Percentiles rank a stretch among this genome's conserved stretches.
Evolutionary conservation across 2,888 invertebrate genomes (phyloP).

Genomic region (Ophion ellenae): DNA sequence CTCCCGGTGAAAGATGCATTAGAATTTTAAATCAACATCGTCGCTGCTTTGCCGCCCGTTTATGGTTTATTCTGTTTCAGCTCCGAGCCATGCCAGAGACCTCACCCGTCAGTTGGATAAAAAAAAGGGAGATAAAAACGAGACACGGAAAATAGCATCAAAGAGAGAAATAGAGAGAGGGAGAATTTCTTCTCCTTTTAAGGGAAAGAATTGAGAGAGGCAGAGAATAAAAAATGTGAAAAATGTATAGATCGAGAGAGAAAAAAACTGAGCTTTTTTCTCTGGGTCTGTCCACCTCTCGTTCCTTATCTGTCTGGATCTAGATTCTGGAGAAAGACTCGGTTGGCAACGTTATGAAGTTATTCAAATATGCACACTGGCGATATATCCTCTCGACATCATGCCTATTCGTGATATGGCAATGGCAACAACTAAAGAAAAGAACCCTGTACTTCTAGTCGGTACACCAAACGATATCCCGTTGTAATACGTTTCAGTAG

Average conservation of each 20-base stretch:
- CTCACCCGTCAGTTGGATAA: conserved; percentile 54
- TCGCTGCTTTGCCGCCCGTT: conserved; percentile 60
- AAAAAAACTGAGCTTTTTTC: conserved; percentile 30
- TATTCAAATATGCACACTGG: conserved; percentile 64
- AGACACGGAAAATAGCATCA: conserved; percentile 19
- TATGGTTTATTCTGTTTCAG: conserved; percentile 56
- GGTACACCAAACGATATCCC: too few relatives aligned
- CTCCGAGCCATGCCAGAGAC: conserved; percentile 43
- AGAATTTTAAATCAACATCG: conserved; percentile 80
- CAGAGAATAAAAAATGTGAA: conserved; percentile 29
- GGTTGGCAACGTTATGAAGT: conserved; percentile 60
- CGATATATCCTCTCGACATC: conserved; percentile 48
- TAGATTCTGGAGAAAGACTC: conserved; percentile 32
- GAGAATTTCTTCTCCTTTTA: background rate
- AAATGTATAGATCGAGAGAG: conserved; percentile 25
- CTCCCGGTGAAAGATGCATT: conserved; percentile 67
- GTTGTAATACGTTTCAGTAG: too few relatives aligned
- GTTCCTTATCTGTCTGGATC: background rate
- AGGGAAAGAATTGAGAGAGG: background rate
- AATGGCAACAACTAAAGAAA: too few relatives aligned
- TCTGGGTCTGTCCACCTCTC: background rate
- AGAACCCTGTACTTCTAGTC: too few relatives aligned
- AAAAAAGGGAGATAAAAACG: conserved; percentile 49
- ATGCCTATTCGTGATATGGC: conserved; percentile 8
- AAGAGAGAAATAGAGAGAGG: conserved; percentile 40